A percentile compares a stretch with the other conserved stretches of the same genome.
phyloP scores from a whole-genome alignment of 2,888 invertebrate genomes.

The Coleophora deauratella region DNA sequence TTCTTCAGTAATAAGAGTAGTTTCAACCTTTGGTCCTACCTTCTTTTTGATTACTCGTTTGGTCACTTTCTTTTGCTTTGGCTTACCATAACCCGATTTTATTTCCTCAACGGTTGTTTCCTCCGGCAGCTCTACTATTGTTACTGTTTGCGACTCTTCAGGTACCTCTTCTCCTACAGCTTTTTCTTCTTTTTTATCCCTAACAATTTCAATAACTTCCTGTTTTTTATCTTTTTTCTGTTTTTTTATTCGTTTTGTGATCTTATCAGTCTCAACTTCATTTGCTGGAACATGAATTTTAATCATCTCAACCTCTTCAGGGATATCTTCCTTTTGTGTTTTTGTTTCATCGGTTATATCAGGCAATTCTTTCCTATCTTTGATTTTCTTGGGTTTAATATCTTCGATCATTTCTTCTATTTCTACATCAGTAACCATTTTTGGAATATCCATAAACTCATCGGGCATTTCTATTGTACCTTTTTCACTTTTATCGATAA shows the following conservation, averaged over 20 bases:
- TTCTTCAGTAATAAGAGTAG: constrained; percentile 21
- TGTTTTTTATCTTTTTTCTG: constrained; percentile 17
- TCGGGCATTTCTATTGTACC: constrained; percentile 51
- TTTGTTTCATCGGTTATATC: constrained; percentile 20
- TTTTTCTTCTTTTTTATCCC: constrained; percentile 15
- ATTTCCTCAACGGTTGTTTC: constrained; percentile 29
- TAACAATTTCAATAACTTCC: constrained; percentile 20
- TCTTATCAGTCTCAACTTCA: constrained; percentile 20
- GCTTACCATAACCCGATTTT: constrained; percentile 26
- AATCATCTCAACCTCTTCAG: constrained; percentile 45
- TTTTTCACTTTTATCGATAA: constrained; percentile 24
- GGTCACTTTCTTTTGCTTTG: constrained; percentile 32
- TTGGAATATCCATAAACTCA: constrained; percentile 41
- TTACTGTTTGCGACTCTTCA: constrained; percentile 28
- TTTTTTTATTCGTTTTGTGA: constrained; percentile 16
- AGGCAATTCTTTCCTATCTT: constrained; percentile 19
- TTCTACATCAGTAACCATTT: constrained; percentile 33
- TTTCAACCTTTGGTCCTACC: constrained; percentile 35
- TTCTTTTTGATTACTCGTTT: constrained; percentile 47
- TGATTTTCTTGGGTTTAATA: constrained; percentile 2
- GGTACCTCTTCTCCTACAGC: constrained; percentile 19
- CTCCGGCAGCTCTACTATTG: constrained; percentile 36
- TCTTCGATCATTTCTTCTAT: constrained; percentile 46
- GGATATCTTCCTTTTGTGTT: constrained; percentile 27
- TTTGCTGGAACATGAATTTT: constrained; percentile 23